These are phyloP conservation scores for Cheilinus undulatus DNA, from an alignment of 2,113 vertebrate species.

Conservation along the genomic window DNA sequence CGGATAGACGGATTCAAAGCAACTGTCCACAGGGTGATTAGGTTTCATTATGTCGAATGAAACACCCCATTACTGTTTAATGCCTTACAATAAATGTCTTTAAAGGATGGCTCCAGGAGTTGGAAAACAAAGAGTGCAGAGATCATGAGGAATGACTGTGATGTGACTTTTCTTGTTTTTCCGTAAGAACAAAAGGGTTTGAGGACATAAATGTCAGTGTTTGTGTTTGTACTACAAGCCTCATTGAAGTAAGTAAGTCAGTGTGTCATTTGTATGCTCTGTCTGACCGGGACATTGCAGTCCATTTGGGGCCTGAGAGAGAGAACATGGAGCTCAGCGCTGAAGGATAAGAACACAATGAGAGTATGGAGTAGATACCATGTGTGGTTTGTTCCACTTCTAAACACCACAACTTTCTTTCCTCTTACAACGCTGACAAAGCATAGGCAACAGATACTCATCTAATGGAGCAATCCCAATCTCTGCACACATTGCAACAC, in stretches of 20 bases:
- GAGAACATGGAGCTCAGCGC: constrained; percentile 45
- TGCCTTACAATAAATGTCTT: constrained; percentile 72
- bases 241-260: constrained; percentile 74
- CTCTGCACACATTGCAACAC: constrained; percentile 10
- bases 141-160: constrained; percentile 43
- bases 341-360: constrained; percentile 16
- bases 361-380: constrained; percentile 29
- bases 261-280: constrained; percentile 62
- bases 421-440: constrained; percentile 43
- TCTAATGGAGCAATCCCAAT: constrained; percentile 37
- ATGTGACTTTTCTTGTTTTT: constrained; percentile 45
- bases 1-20: constrained; percentile 72
- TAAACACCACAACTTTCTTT: constrained; percentile 41
- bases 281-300: constrained; percentile 50
- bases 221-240: constrained; percentile 56
- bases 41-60: constrained; percentile 78
- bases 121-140: constrained; percentile 41
- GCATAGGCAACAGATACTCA: constrained; percentile 38
- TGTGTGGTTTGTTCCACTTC: constrained; percentile 43
- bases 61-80: constrained; percentile 79
- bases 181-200: background rate
- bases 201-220: constrained; percentile 59
- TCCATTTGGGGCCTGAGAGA: constrained; percentile 66
- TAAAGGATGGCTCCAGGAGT: constrained; percentile 55
- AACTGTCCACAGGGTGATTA: constrained; percentile 66